Conservation (phyloP, 1,140 invertebrate species). For the Drosophila grimshawi region DNA sequence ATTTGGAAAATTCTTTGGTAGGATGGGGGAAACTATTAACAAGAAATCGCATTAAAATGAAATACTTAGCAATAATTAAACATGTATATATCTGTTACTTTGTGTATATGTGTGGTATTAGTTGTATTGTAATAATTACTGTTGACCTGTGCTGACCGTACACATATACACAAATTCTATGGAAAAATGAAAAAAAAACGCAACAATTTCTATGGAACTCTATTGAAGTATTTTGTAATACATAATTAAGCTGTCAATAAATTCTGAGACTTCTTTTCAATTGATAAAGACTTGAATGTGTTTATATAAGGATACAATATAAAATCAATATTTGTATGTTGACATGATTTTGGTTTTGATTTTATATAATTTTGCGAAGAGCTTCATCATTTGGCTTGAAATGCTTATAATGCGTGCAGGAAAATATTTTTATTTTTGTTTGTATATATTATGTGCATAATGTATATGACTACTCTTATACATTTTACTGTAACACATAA, state of each 20-base stretch:
- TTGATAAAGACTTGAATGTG: conserved; percentile 2
- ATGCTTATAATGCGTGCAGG: no score
- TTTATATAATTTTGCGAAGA: no score
- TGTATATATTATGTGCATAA: no score
- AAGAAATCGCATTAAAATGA: conserved; percentile 14
- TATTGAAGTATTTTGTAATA: not conserved
- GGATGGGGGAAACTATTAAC: not conserved
- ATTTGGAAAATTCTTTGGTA: not conserved
- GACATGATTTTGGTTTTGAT: no score
- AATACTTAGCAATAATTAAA: not conserved
- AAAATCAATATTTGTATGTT: no score
- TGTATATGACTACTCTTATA: no score
- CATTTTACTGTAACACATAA: no score
- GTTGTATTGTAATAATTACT: conserved; percentile 42
- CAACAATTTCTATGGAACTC: not conserved
- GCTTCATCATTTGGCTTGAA: no score
- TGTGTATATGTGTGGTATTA: not conserved
- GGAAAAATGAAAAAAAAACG: conserved; percentile 4
- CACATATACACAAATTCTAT: conserved; percentile 8
- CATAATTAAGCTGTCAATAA: conserved; percentile 28
- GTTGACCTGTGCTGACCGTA: conserved; percentile 37
- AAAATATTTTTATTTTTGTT: no score
- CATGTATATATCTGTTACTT: not conserved
- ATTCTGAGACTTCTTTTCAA: conserved; percentile 6
- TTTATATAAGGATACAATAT: no score